phyloP scores from a whole-genome alignment of 2,888 invertebrate genomes.

The Clivina fossor region DNA sequence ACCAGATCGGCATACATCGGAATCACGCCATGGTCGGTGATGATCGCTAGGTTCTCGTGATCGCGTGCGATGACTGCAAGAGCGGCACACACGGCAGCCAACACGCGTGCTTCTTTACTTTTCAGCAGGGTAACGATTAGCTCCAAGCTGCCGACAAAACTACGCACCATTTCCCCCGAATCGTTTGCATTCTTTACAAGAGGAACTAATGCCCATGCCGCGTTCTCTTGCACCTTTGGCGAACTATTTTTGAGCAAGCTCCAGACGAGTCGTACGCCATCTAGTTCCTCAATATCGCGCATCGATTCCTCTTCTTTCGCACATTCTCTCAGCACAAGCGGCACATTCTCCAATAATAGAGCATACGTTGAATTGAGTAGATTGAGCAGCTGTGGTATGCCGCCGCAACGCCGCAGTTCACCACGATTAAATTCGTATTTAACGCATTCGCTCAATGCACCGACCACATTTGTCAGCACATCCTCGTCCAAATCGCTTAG shows the following conservation, averaged over 20 bases:
- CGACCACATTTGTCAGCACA: slow-evolving; percentile 87
- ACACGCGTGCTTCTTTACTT: slow-evolving; percentile 76
- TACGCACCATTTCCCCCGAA: slow-evolving; percentile 91
- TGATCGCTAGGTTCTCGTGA: slow-evolving; percentile 88
- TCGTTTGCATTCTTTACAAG: slow-evolving; percentile 87
- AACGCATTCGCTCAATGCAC: slow-evolving; percentile 85
- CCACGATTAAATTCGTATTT: slow-evolving; percentile 76
- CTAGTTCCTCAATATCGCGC: slow-evolving; percentile 80
- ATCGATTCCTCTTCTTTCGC: slow-evolving; percentile 79
- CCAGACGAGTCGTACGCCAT: slow-evolving; percentile 91
- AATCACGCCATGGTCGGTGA: slow-evolving; percentile 92
- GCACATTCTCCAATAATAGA: slow-evolving; percentile 85
- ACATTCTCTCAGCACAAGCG: slow-evolving; percentile 77
- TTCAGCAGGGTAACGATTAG: slow-evolving; percentile 85
- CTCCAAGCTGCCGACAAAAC: slow-evolving; percentile 92
- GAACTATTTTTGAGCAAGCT: slow-evolving; percentile 87
- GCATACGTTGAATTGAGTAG: slow-evolving; percentile 84
- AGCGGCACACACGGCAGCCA: slow-evolving; percentile 88
- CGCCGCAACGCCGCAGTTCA: slow-evolving; percentile 69
- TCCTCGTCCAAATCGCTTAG: slow-evolving; percentile 79
- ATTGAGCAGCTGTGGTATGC: slow-evolving; percentile 77
- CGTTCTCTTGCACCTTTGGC: slow-evolving; percentile 74
- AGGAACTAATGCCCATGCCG: slow-evolving; percentile 89
- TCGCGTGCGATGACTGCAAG: slow-evolving; percentile 90
- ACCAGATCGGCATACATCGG: slow-evolving; percentile 80